Evolutionary conservation across 2,113 vertebrate species (phyloP).

Genomic region (Hipposideros armiger): DNA sequence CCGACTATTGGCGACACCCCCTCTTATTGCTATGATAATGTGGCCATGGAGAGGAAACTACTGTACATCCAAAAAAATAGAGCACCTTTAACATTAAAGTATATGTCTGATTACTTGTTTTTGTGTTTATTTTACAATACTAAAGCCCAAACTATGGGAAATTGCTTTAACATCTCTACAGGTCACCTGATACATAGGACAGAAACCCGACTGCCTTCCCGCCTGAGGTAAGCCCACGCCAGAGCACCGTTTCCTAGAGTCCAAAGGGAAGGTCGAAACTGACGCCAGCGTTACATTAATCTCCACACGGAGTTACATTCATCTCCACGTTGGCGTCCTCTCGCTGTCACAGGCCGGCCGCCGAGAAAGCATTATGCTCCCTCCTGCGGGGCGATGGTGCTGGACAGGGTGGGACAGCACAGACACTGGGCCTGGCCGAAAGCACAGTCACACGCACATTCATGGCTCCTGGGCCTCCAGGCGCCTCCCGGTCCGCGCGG

Average conservation of each 20-base stretch:
- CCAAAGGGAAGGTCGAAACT: constrained; percentile 85
- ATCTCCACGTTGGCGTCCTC: constrained; percentile 75
- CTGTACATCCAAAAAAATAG: constrained; percentile 93
- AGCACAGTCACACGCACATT: constrained; percentile 48
- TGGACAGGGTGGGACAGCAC: constrained; percentile 75
- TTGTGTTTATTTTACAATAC: constrained; percentile 88
- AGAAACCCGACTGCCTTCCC: constrained; percentile 69
- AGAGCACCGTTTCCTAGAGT: constrained; percentile 69
- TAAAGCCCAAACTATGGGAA: constrained; percentile 85
- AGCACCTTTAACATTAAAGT: constrained; percentile 95
- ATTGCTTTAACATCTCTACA: constrained; percentile 82
- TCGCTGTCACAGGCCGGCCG: too few species aligned
- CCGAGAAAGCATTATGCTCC: not conserved
- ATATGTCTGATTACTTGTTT: constrained; percentile 88
- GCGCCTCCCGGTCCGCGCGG: too few species aligned
- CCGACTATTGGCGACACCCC: constrained; percentile 89
- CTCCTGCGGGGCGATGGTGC: constrained; percentile 76
- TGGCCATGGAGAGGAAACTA: constrained; percentile 94
- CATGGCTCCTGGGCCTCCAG: too few species aligned
- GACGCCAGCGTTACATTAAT: constrained; percentile 78
- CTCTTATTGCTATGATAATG: constrained; percentile 97
- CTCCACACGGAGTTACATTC: constrained; percentile 90
- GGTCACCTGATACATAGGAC: constrained; percentile 82
- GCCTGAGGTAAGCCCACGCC: constrained; percentile 78
- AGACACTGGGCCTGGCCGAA: constrained; percentile 82